Evolutionary conservation across 2,888 invertebrate genomes (phyloP).

Genomic region (Steinernema hermaphroditum): DNA sequence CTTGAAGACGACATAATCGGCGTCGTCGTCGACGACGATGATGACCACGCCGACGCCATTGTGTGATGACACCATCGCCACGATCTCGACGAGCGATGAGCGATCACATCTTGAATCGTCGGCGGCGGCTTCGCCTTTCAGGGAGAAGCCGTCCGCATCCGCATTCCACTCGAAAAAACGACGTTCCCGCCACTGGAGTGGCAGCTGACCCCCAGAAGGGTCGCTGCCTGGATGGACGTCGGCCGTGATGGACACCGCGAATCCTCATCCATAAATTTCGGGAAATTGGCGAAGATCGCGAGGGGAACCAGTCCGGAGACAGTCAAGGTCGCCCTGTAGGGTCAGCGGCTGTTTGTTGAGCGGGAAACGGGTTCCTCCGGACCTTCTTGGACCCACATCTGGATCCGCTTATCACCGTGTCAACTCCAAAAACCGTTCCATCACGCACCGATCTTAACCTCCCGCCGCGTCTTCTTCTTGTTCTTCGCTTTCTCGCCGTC

Average conservation of each 20-base stretch:
- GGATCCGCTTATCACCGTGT: constrained; percentile 10
- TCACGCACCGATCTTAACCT: background rate
- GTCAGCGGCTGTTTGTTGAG: constrained; percentile 4
- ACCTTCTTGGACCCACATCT: background rate
- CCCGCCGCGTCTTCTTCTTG: too few relatives aligned
- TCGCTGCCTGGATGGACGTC: background rate
- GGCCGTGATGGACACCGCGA: background rate
- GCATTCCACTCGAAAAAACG: background rate
- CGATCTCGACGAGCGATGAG: constrained; percentile 4
- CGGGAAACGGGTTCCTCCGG: background rate
- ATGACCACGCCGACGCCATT: constrained; percentile 17
- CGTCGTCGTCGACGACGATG: constrained; percentile 1
- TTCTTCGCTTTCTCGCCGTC: constrained; percentile 3
- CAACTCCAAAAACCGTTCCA: constrained; percentile 4
- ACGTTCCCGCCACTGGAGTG: background rate
- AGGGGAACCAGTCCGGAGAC: constrained; percentile 20
- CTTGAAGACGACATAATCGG: constrained; percentile 2
- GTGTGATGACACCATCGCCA: constrained; percentile 30
- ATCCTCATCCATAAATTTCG: constrained; percentile 29
- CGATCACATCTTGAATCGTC: background rate
- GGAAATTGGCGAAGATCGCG: constrained; percentile 23
- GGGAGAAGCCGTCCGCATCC: constrained; percentile 10
- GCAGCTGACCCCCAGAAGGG: background rate
- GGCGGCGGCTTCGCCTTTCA: background rate
- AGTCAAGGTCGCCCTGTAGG: constrained; percentile 28